Percentiles rank a stretch among this genome's conserved stretches.
Evolutionary conservation across 2,797 vertebrate species (phyloP).

Genomic region (Tolypeutes matacus): DNA sequence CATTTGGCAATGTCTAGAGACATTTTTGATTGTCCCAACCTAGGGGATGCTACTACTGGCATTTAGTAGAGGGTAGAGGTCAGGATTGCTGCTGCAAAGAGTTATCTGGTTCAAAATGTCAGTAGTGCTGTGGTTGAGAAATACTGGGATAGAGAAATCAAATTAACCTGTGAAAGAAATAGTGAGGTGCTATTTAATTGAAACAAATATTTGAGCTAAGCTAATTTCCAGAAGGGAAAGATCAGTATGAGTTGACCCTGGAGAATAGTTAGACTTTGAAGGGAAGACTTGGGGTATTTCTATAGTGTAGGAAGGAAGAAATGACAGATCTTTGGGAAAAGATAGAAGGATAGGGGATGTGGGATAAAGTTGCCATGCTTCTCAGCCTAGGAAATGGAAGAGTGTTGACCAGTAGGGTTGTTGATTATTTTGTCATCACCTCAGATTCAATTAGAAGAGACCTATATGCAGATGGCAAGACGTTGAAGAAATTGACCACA

Average conservation of each 20-base stretch:
- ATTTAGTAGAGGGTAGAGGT: not conserved
- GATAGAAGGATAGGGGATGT: not conserved
- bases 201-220: slow-evolving; percentile 34
- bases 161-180: not conserved
- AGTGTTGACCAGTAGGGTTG: not conserved
- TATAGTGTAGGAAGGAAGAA: not conserved
- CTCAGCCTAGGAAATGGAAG: slow-evolving; percentile 32
- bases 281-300: not conserved
- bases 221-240: slow-evolving; percentile 10
- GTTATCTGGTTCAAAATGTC: not conserved
- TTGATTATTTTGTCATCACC: not conserved
- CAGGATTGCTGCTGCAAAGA: not conserved
- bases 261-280: not conserved
- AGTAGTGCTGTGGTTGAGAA: not conserved
- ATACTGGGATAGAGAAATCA: not conserved
- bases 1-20: too few species aligned
- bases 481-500: not conserved
- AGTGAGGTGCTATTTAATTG: slow-evolving; percentile 21
- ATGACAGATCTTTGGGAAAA: not conserved
- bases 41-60: not conserved
- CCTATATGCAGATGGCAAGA: not conserved
- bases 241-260: not conserved
- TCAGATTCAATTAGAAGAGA: not conserved
- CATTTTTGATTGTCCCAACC: too few species aligned
- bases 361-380: not conserved